Conservation (phyloP, 2,113 vertebrate species). For the Hirundichthys speculiger region DNA sequence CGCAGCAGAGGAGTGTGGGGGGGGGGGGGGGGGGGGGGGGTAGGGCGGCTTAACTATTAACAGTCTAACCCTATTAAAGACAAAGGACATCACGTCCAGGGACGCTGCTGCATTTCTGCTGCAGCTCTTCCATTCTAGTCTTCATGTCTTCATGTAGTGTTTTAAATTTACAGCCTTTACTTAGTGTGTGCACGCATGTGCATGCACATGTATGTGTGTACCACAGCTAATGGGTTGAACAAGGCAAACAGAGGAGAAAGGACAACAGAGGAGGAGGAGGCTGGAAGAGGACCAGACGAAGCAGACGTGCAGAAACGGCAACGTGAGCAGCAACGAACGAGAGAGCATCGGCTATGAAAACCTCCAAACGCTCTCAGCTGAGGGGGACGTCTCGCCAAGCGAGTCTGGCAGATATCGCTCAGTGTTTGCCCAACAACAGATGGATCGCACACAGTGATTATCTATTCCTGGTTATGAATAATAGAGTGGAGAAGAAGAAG, state of each 20-base stretch:
- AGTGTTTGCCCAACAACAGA: conserved; percentile 71
- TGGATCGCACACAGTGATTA: conserved; percentile 58
- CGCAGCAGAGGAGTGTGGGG: conserved; percentile 22
- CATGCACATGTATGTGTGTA: conserved; percentile 2
- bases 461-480: conserved; percentile 38
- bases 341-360: conserved; percentile 57
- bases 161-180: conserved; percentile 58
- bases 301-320: conserved; percentile 61
- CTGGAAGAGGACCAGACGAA: conserved; percentile 58
- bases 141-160: conserved; percentile 37
- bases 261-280: conserved; percentile 33
- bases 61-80: conserved; percentile 41
- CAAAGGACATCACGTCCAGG: conserved; percentile 33
- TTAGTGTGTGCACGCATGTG: conserved; percentile 32
- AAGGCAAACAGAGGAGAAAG: conserved; percentile 47
- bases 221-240: conserved; percentile 67
- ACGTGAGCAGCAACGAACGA: conserved; percentile 30
- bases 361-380: conserved; percentile 36
- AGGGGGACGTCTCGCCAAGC: conserved; percentile 61
- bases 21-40: too few species aligned
- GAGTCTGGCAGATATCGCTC: conserved; percentile 59
- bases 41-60: conserved; percentile 50
- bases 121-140: conserved; percentile 31
- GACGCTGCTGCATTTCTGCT: conserved; percentile 21
- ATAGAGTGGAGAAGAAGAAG: background rate